These are phyloP conservation scores for Ephestia elutella DNA, from an alignment of 1,140 invertebrate genomes.

Conservation along the genomic window DNA sequence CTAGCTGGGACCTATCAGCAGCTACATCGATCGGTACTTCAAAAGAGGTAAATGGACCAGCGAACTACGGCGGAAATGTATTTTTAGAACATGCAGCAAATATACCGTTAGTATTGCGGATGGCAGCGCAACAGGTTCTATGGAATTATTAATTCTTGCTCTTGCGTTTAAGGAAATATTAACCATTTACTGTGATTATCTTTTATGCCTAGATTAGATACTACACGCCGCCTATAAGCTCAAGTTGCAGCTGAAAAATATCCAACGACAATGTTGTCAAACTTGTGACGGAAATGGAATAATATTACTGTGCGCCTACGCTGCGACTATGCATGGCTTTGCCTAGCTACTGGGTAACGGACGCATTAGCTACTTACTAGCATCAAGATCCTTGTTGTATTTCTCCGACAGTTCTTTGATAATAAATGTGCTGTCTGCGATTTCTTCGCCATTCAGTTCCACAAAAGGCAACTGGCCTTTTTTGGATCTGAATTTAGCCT, in stretches of 20 bases:
- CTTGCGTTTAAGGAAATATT: no score
- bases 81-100: slow-evolving; percentile 1
- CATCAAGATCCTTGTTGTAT: slow-evolving; percentile 89
- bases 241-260: background rate
- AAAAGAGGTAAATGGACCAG: slow-evolving; percentile 1
- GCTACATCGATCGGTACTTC: slow-evolving; percentile 1
- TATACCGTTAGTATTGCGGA: background rate
- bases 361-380: slow-evolving; percentile 44
- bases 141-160: background rate
- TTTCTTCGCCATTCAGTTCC: slow-evolving; percentile 94
- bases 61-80: background rate
- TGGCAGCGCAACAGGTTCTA: background rate
- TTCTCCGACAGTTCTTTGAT: slow-evolving; percentile 88
- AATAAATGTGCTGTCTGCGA: slow-evolving; percentile 91
- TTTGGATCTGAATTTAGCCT: slow-evolving; percentile 93
- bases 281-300: background rate
- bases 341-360: background rate
- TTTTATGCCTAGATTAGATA: no score
- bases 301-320: background rate
- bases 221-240: no score
- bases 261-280: background rate
- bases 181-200: no score
- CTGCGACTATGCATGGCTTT: background rate
- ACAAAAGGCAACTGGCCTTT: slow-evolving; percentile 95
- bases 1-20: background rate